A percentile compares a stretch with the other conserved stretches of the same genome.
These are phyloP conservation scores for Triplophysa dalaica DNA, from an alignment of 2,113 vertebrate species.

Conservation along the genomic window DNA sequence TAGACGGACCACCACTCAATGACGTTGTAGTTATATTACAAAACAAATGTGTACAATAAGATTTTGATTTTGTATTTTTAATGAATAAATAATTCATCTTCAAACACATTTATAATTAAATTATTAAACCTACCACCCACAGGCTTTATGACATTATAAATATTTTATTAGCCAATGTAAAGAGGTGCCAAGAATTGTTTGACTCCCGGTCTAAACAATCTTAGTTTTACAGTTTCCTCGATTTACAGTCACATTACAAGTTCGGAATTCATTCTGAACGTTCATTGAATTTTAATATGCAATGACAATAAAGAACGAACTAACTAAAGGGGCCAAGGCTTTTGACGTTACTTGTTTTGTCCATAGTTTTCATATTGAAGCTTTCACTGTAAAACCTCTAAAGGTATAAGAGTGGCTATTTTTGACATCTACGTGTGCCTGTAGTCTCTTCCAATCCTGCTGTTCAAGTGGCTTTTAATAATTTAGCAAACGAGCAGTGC, in stretches of 20 bases:
- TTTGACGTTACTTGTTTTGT: background rate
- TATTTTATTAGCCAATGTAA: slow-evolving; percentile 17
- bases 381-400: background rate
- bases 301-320: too few species aligned
- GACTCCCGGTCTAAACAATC: slow-evolving; percentile 12
- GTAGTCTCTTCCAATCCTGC: slow-evolving; percentile 41
- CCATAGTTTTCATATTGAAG: slow-evolving; percentile 11
- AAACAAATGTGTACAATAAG: background rate
- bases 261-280: background rate
- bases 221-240: background rate
- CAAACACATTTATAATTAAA: background rate
- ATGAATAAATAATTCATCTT: slow-evolving; percentile 10
- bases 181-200: slow-evolving; percentile 15
- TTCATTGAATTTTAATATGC: too few species aligned
- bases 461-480: slow-evolving; percentile 46
- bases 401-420: slow-evolving; percentile 37
- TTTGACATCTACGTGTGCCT: slow-evolving; percentile 41
- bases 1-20: too few species aligned
- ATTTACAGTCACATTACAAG: slow-evolving; percentile 15
- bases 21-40: background rate
- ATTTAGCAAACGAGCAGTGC: slow-evolving; percentile 47
- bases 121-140: slow-evolving; percentile 6
- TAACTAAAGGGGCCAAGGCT: background rate
- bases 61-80: background rate
- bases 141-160: slow-evolving; percentile 24